phyloP scores from a whole-genome alignment of 2,888 invertebrate species.

The Halocaridina rubra region DNA sequence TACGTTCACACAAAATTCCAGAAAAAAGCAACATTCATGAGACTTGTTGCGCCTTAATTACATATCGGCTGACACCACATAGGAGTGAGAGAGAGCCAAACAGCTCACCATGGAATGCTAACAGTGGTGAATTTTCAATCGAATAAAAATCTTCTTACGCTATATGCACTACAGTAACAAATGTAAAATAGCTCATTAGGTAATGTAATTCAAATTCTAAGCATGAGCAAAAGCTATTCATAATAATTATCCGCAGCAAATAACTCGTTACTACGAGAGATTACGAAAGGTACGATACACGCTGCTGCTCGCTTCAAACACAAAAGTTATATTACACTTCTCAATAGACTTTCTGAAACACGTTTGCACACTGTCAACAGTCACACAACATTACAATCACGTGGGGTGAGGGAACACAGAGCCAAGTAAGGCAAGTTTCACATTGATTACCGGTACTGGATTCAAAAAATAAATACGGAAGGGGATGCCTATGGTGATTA shows the following conservation, averaged over 20 bases:
- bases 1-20: neutral
- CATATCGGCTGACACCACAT: constrained; percentile 13
- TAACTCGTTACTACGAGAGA: constrained; percentile 34
- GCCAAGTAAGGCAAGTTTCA: constrained; percentile 20
- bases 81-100: constrained; percentile 27
- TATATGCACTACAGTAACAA: constrained; percentile 23
- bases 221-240: constrained; percentile 51
- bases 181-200: constrained; percentile 29
- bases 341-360: constrained; percentile 31
- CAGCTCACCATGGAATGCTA: constrained; percentile 45
- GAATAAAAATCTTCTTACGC: constrained; percentile 26
- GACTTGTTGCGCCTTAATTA: constrained; percentile 30
- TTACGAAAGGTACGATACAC: constrained; percentile 27
- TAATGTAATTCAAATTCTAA: constrained; percentile 34
- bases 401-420: constrained; percentile 17
- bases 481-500: neutral
- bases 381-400: constrained; percentile 50
- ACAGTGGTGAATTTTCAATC: constrained; percentile 26
- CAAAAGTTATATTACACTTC: constrained; percentile 38
- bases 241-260: constrained; percentile 40
- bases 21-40: constrained; percentile 28
- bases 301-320: neutral
- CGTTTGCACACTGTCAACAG: constrained; percentile 46
- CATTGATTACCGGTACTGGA: constrained; percentile 1
- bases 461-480: constrained; percentile 17